phyloP scores from a whole-genome alignment of 2,113 vertebrate genomes.

The Protobothrops mucrosquamatus region DNA sequence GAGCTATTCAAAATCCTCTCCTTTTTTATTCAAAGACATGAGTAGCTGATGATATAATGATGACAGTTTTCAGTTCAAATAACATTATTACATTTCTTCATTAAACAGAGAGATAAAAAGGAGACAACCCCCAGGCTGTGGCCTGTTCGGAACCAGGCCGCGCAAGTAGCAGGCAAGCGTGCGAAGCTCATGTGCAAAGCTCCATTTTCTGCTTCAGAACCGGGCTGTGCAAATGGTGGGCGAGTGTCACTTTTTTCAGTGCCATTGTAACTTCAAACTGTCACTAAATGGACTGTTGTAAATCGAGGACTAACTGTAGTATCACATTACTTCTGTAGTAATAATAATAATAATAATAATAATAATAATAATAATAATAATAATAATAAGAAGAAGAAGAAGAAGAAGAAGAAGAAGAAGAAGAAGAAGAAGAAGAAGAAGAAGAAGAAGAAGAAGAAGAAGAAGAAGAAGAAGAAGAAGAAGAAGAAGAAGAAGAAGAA shows the following conservation, averaged over 20 bases:
- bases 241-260: not conserved
- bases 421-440: too few relatives aligned
- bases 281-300: not conserved
- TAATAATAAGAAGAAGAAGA: too few relatives aligned
- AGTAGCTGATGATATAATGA: not conserved
- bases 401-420: too few relatives aligned
- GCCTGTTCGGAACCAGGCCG: too few relatives aligned
- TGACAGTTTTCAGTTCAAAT: constrained; percentile 38
- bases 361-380: too few relatives aligned
- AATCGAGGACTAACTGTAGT: not conserved
- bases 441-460: too few relatives aligned
- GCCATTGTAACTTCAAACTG: not conserved
- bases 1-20: constrained; percentile 28
- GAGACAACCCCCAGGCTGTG: constrained; percentile 11
- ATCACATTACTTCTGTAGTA: not conserved
- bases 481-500: too few relatives aligned
- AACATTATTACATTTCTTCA: constrained; percentile 46
- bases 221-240: too few relatives aligned
- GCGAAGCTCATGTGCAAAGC: too few relatives aligned
- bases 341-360: not conserved
- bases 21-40: constrained; percentile 40
- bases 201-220: too few relatives aligned
- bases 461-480: too few relatives aligned
- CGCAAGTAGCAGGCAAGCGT: too few relatives aligned
- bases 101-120: constrained; percentile 30